phyloP scores from a whole-genome alignment of 2,113 vertebrate species.

The Cyphomyrus discorhynchus region DNA sequence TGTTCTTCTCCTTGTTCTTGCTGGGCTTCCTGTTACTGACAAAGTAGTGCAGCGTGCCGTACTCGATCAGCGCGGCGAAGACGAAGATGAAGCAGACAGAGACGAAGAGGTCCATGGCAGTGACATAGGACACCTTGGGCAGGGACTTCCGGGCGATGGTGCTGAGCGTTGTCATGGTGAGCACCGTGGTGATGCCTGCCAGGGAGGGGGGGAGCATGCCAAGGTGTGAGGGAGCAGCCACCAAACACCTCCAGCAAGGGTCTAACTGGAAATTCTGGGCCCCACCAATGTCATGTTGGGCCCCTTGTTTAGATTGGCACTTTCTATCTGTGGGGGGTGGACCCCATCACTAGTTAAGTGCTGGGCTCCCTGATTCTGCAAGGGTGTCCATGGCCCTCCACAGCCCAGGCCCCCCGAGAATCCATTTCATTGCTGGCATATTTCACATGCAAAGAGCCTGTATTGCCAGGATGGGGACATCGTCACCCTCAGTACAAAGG shows the following conservation, averaged over 20 bases:
- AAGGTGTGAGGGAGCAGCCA: background rate
- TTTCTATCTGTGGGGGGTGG: background rate
- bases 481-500: background rate
- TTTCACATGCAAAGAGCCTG: background rate
- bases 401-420: too few species aligned
- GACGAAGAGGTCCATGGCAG: conserved; percentile 98
- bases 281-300: background rate
- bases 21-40: conserved; percentile 97
- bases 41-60: conserved; percentile 97
- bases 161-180: conserved; percentile 98
- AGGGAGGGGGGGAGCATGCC: background rate
- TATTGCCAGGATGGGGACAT: background rate
- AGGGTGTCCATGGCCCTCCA: background rate
- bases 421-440: background rate
- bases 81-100: conserved; percentile 99
- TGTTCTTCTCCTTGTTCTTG: conserved; percentile 97
- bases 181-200: conserved; percentile 91
- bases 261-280: background rate
- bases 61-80: conserved; percentile 95
- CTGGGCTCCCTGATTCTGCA: background rate
- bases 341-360: background rate
- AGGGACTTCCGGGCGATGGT: conserved; percentile 96
- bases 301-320: background rate
- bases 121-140: conserved; percentile 97
- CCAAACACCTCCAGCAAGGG: background rate